phyloP scores from a whole-genome alignment of 1,140 invertebrate species.

The Lasioglossum albipes region DNA sequence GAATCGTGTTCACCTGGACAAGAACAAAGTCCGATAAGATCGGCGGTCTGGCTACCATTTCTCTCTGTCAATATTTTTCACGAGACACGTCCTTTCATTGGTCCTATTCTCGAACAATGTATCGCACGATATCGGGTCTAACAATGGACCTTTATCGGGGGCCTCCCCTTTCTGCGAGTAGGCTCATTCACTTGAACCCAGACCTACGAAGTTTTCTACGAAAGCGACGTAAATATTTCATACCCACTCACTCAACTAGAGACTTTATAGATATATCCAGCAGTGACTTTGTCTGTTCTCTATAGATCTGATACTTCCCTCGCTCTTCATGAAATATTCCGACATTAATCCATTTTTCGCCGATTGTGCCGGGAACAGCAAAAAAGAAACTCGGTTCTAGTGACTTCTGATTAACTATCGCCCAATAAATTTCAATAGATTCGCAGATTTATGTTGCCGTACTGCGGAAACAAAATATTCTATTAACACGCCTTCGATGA shows the following conservation, averaged over 20 bases:
- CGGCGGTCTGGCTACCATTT: neutral
- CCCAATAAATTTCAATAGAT: neutral
- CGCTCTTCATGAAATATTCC: neutral
- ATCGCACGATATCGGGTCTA: constrained; percentile 14
- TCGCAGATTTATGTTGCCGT: no score
- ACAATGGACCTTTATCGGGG: constrained; percentile 35
- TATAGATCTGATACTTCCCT: neutral
- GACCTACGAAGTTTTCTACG: constrained; percentile 10
- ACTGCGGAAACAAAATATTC: no score
- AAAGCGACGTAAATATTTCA: constrained; percentile 35
- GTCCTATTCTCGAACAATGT: constrained; percentile 18
- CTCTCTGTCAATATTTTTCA: constrained; percentile 13
- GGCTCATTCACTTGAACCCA: constrained; percentile 18
- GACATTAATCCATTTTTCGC: neutral
- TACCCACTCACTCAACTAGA: constrained; percentile 12
- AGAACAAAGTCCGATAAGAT: neutral
- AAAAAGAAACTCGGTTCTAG: no score
- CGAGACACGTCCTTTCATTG: neutral
- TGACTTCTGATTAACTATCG: no score
- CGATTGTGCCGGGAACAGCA: no score
- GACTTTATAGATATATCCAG: neutral
- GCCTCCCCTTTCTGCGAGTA: neutral
- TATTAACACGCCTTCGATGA: no score
- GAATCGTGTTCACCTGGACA: neutral
- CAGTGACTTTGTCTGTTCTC: neutral